Base-by-base conservation (phyloP, 30 jellyfish, hydroid and myxozoan genomes). In the Cassiopea xamachana region DNA sequence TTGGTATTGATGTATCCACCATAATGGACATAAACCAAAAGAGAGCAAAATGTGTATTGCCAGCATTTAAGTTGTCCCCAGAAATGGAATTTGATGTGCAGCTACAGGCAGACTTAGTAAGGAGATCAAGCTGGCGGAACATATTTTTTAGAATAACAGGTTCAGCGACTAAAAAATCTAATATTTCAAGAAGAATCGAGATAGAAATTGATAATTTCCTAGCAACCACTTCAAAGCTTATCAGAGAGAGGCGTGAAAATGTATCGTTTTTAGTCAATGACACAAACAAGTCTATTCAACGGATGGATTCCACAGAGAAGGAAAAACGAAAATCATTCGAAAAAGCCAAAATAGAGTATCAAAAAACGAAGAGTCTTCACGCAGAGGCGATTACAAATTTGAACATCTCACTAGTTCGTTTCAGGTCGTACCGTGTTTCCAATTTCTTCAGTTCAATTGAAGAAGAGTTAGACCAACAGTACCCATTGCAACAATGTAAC, bases 361-460 rank as follows among this genome's bases (percentile, higher is more conserved):
- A 68, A 12, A 10, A 51, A 51, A 51, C 71, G 7, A 64, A 70
- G 48, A 84, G 79, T 7, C 76, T 49, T 3, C 74, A 84, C 82
- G 75, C 48, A 15, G 14, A 68, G 1, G 64, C 89, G 9, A 45
- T 67, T 7, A 78, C 85, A 0, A 75, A 61, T 13, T 3, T 82
- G 83, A 83, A 68, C 51, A 16, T 70, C 9, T 50, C 97, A 10
- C 47, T 79, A 79, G 49, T 39, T n/a, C 46, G 85, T 45, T 90
- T 90, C 80, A 61, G 92, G 39, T 60, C 90, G 6, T 90, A 90
- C 74, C 89, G 90, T 14, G 93, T 90, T 5, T 50, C 87, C 0
- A 90, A 75, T 14, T 64, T 81, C 64, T 82, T 90, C 82, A 75
- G 71, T 68, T 64, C 64, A 19, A 77, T 91, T 60, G 97, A 91